Evolutionary conservation across 2,888 invertebrate genomes (phyloP).

Genomic region (Amiota minor): DNA sequence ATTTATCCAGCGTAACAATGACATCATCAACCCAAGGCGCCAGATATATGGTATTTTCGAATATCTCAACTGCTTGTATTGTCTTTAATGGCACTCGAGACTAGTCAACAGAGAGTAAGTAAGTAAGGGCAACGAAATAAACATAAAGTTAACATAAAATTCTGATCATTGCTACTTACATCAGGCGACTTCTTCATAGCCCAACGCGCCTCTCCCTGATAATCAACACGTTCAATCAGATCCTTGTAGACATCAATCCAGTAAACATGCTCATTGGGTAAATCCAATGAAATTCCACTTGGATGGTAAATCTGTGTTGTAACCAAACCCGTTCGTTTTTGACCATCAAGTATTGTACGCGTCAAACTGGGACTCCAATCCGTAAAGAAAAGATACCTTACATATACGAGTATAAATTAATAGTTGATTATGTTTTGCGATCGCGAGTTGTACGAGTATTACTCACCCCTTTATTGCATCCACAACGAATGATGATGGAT

Average conservation of each 20-base stretch:
- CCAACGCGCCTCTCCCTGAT: constrained; percentile 80
- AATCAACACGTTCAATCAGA: constrained; percentile 84
- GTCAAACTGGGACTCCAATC: constrained; percentile 82
- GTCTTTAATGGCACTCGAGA: constrained; percentile 66
- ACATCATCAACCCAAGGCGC: constrained; percentile 81
- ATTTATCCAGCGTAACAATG: constrained; percentile 79
- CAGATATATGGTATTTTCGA: constrained; percentile 83
- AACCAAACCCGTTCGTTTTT: constrained; percentile 77
- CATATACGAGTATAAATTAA: constrained; percentile 33
- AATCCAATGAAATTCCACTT: constrained; percentile 82
- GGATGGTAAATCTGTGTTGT: constrained; percentile 84
- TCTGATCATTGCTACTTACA: constrained; percentile 54
- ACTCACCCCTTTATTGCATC: constrained; percentile 83
- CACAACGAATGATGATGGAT: constrained; percentile 83
- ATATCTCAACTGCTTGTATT: constrained; percentile 81
- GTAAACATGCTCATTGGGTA: constrained; percentile 81
- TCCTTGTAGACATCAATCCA: constrained; percentile 89
- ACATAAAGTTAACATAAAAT: constrained; percentile 23
- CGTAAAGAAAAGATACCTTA: constrained; percentile 83
- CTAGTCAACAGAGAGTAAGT: constrained; percentile 37
- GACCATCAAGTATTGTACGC: constrained; percentile 80
- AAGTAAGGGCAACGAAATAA: neutral
- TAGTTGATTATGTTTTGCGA: neutral
- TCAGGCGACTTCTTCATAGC: constrained; percentile 68
- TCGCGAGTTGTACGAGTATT: neutral